Evolutionary conservation across 1,140 invertebrate genomes (phyloP), one percentile per base, ranked within the genome.

Genomic region (Diploscapter pachys): DNA sequence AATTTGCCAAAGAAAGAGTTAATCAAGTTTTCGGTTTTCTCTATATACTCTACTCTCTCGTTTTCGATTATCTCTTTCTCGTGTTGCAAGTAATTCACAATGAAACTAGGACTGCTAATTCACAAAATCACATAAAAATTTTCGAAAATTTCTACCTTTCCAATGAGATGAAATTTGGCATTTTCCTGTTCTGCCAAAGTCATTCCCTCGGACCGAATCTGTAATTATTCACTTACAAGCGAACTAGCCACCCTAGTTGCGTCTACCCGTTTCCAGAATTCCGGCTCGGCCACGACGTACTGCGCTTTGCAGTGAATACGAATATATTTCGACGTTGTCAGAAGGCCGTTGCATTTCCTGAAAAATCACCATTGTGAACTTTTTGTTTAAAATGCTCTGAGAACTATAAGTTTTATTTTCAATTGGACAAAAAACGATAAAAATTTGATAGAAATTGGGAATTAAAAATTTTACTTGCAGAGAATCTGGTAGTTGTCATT

Each of bases 321-420:
- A n/a, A 75, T 63, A 31, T 75, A 55, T 8, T 53, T 52, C 31
- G 49, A 56, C 4, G 59, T 69, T 48, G 66, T 63, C 0, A 75
- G 57, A n/a, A 63, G 50, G 4, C 55, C 66, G 5, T 75, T 68
- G 50, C 73, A 75, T n/a, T 64, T 75, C 56, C 67, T 69, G 50
- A 61, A 69, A 5, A n/a, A 63, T 69, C n/a, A 63, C 31, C 13
- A 63, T 5, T 49, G 13, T 57, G 31, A 56, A 67, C 55, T 11
- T 65, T 11, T 65, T n/a, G 9, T 8, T 65, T 69, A 69, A 63
- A 69, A 64, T 64, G 57, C n/a, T n/a, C n/a, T n/a, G n/a, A n/a
- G n/a, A n/a, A n/a, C n/a, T n/a, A n/a, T n/a, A n/a, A n/a, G n/a
- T n/a, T n/a, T n/a, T n/a, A n/a, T n/a, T n/a, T n/a, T 8, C 57